Conservation (phyloP, 2,888 invertebrate genomes). For the Polymixis lichenea region DNA sequence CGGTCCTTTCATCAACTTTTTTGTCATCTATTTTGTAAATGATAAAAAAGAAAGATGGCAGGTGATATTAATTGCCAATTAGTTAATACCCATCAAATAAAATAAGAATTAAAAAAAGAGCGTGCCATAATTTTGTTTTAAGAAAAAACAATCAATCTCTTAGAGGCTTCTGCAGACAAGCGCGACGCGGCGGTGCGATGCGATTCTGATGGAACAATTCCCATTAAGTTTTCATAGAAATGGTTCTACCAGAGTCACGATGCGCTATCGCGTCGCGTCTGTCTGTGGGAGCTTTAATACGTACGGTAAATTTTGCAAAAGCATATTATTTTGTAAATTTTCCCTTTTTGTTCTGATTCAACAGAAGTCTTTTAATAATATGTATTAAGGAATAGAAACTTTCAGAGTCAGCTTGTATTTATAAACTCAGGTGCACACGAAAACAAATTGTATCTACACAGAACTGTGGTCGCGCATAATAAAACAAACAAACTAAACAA, state of each 20-base stretch:
- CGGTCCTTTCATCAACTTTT: not conserved
- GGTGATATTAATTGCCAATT: not conserved
- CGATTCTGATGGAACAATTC: too few species aligned
- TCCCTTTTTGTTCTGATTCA: not conserved
- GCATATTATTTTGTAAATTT: not conserved
- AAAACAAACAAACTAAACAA: slow-evolving; percentile 16
- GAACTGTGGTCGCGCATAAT: not conserved
- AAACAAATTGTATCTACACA: not conserved
- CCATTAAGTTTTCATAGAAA: too few species aligned
- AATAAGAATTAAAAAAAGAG: not conserved
- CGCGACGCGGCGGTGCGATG: too few species aligned
- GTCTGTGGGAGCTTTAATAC: not conserved
- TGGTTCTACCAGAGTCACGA: too few species aligned
- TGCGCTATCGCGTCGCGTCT: too few species aligned
- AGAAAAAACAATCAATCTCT: not conserved
- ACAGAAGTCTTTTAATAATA: not conserved
- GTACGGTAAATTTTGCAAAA: not conserved
- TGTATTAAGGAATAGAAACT: too few species aligned
- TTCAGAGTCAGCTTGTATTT: not conserved
- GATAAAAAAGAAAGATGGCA: not conserved
- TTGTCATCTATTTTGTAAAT: not conserved
- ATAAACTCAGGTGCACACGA: not conserved
- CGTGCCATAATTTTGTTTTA: not conserved
- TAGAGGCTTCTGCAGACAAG: too few species aligned
- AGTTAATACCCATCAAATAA: not conserved